Percentiles rank a stretch among this genome's conserved stretches.
phyloP scores from a whole-genome alignment of 2,797 vertebrate genomes.

The Pempheris klunzingeri region DNA sequence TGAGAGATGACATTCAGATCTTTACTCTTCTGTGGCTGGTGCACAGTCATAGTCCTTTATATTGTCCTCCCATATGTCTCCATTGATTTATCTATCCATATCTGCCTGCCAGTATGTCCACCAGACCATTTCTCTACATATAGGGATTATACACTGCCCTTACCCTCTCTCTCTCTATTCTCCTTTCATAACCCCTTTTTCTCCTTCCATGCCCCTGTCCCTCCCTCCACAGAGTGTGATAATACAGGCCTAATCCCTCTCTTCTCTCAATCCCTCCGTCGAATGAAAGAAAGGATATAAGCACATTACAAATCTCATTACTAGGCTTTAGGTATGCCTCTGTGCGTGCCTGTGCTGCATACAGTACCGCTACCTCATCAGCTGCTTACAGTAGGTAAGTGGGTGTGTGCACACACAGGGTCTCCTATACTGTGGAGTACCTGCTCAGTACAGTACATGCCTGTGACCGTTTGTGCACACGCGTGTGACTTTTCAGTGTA shows the following conservation, averaged over 20 bases:
- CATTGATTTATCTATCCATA: slow-evolving; percentile 22
- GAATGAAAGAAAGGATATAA: slow-evolving; percentile 84
- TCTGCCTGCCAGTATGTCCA: neutral
- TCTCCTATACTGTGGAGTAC: too few species aligned
- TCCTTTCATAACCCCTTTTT: slow-evolving; percentile 64
- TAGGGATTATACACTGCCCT: slow-evolving; percentile 49
- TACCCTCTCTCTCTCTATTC: slow-evolving; percentile 39
- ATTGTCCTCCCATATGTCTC: neutral
- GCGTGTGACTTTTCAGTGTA: slow-evolving; percentile 17
- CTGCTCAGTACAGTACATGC: slow-evolving; percentile 1
- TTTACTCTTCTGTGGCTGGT: slow-evolving; percentile 4
- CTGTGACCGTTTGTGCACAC: neutral
- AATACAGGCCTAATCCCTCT: slow-evolving; percentile 85
- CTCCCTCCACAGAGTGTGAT: slow-evolving; percentile 77
- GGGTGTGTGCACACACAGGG: slow-evolving; percentile 12
- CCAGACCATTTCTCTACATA: slow-evolving; percentile 41
- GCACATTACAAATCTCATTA: slow-evolving; percentile 88
- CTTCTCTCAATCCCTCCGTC: slow-evolving; percentile 79
- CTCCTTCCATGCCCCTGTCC: slow-evolving; percentile 51
- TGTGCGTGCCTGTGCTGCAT: slow-evolving; percentile 58
- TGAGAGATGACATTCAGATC: slow-evolving; percentile 10
- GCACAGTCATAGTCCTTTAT: neutral
- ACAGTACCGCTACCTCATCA: slow-evolving; percentile 54
- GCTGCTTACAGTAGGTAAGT: slow-evolving; percentile 56
- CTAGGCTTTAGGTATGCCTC: slow-evolving; percentile 81